Percentiles rank a stretch among this genome's conserved stretches.
These are phyloP conservation scores for Tenrec ecaudatus DNA, from an alignment of 2,113 vertebrate genomes.

Conservation along the genomic window DNA sequence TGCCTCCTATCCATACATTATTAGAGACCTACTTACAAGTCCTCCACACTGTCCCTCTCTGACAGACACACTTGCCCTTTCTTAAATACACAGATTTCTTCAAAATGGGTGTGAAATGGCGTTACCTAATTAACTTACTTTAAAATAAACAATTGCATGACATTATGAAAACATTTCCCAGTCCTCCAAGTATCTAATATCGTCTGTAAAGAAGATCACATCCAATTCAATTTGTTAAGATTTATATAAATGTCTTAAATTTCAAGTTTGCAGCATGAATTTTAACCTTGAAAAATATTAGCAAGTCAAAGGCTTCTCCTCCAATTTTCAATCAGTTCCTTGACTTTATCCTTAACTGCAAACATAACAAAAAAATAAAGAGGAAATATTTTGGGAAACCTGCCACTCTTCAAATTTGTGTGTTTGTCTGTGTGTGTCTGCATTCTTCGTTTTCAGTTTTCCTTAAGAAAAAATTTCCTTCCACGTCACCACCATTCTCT, in stretches of 20 bases:
- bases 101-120: background rate
- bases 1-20: background rate
- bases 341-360: background rate
- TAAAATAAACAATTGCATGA: background rate
- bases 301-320: background rate
- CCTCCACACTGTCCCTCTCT: background rate
- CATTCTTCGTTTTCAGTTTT: too few relatives aligned
- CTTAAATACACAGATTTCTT: background rate
- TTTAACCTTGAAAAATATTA: background rate
- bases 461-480: slow-evolving; percentile 24
- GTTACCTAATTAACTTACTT: background rate
- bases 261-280: slow-evolving; percentile 21
- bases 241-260: background rate
- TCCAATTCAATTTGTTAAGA: background rate
- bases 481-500: slow-evolving; percentile 40
- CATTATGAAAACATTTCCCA: background rate
- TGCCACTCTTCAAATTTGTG: background rate
- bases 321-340: background rate
- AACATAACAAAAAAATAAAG: background rate
- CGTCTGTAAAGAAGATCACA: background rate
- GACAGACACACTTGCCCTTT: background rate
- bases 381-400: background rate
- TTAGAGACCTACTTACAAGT: background rate
- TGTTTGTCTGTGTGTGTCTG: too few relatives aligned
- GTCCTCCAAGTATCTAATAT: background rate